Evolutionary conservation across 2,113 vertebrate species (phyloP), one percentile per base, ranked within the genome.

Genomic region (Pterocles burchelli): DNA sequence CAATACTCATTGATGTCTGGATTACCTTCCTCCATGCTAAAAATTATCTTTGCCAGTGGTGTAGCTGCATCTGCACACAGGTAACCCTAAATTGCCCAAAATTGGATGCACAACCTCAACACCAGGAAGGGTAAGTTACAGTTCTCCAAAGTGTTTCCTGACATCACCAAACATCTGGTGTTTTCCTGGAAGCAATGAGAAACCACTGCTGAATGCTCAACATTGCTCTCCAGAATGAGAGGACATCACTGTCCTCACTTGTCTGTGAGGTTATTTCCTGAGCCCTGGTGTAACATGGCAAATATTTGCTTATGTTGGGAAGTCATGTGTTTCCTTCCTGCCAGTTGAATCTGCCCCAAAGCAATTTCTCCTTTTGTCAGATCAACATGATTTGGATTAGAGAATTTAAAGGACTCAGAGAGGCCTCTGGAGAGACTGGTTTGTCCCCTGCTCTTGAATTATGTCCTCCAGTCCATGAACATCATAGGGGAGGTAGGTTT

Each of bases 201-300:
- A 93, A 48, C 38, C 41, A 11, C 1, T 0, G 7, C 70, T 81
- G 43, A 0, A 0, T 26, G 21, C 29, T 80, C 49, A 77, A 2
- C 77, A 18, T 63, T 65, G 65, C 33, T 52, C 33, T 68, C 61
- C 36, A 49, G 31, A 45, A 15, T 2, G 34, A 68, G 70, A 65
- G 81, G 70, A 28, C 57, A 19, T 25, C 0, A 0, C 86, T 85
- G 93, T 77, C 66, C 81, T 81, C 0, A 2, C 57, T 87, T 62
- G 36, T 57, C 61, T 1, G 0, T 0, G 11, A 76, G 63, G 59
- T 68, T 63, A 25, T 90, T 92, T 90, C 89, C 93, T 89, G 76
- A 70, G 12, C 6, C 0, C 36, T 26, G 45, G 6, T 33, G 59
- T 33, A 52, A 49, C 6, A 3, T 9, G 9, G 43, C 61, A 85